These are phyloP conservation scores for Caenorhabditis tropicalis DNA, from an alignment of 1,140 invertebrate genomes.

Conservation along the genomic window DNA sequence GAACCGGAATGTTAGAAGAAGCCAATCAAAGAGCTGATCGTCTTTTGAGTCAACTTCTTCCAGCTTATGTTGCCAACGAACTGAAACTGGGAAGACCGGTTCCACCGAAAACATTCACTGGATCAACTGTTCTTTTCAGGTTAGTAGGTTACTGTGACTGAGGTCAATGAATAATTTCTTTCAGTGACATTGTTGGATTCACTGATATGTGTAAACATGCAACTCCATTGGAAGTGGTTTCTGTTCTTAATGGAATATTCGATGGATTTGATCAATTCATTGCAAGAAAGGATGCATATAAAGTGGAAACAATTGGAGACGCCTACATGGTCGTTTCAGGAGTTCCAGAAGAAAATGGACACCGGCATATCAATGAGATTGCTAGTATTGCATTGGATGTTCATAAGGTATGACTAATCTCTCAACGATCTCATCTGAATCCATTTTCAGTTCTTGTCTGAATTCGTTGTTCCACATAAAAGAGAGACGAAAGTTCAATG, in stretches of 20 bases:
- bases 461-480: slow-evolving; percentile 46
- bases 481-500: slow-evolving; percentile 39
- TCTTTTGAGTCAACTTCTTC: slow-evolving; percentile 57
- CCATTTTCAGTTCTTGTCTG: slow-evolving; percentile 46
- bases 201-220: slow-evolving; percentile 72
- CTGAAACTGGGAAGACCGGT: slow-evolving; percentile 57
- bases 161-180: slow-evolving; percentile 69
- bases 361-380: slow-evolving; percentile 75
- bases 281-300: slow-evolving; percentile 69
- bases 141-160: neutral
- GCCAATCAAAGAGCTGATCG: slow-evolving; percentile 57
- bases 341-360: slow-evolving; percentile 75
- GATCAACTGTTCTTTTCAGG: slow-evolving; percentile 59
- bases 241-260: slow-evolving; percentile 72
- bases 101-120: slow-evolving; percentile 58
- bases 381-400: slow-evolving; percentile 74
- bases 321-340: slow-evolving; percentile 88
- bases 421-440: neutral
- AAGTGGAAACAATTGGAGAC: slow-evolving; percentile 90
- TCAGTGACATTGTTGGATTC: slow-evolving; percentile 90
- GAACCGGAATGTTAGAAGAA: slow-evolving; percentile 77
- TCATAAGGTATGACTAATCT: slow-evolving; percentile 46
- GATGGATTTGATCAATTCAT: slow-evolving; percentile 71
- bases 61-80: slow-evolving; percentile 58
- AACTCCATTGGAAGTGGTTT: slow-evolving; percentile 70